Base-by-base conservation (phyloP, 2,113 vertebrate species). In the Colaptes auratus region DNA sequence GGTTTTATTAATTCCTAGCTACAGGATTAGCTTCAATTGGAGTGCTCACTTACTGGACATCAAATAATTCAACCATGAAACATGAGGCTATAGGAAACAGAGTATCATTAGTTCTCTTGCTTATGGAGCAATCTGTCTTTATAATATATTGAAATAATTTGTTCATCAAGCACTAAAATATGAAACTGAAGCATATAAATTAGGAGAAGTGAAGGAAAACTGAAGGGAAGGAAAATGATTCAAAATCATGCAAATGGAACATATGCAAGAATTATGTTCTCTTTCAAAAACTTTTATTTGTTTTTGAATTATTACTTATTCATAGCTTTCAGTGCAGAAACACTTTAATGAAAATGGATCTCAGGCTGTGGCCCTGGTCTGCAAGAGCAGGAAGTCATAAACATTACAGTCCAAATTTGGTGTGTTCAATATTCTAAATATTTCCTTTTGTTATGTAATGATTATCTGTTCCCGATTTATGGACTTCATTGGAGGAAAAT, bases 61-160 rank as follows among this genome's bases (percentile, higher is more conserved):
- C 63, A 85, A 69, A 69, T 89, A 93, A 85, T 73, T 94, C 63
- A 82, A 65, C 48, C 31, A 48, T 61, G 79, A 93, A 91, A 82
- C 78, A 33, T 42, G 58, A 93, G 85, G 44, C 59, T 48, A 10
- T 60, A 80, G 64, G 59, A 79, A 90, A 76, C 19, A 31, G 46
- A 25, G 10, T 48, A 25, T 72, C 48, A 69, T 86, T 82, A 27
- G 3, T 55, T 93, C 71, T 86, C 15, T 69, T 82, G 23, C 46
- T 79, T 73, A 77, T 90, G 55, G 67, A 82, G 88, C 5, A 70
- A 70, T 39, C 82, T 73, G 7, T 91, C 67, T 76, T 30, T 46
- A n/a, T 80, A 96, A 82, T 58, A 9, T 39, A 82, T 55, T 63
- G 71, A 89, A 80, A 86, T 94, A 76, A 94, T 90, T 95, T 94